phyloP scores from a whole-genome alignment of 2,888 invertebrate genomes.

The Hanleya hanleyi region DNA sequence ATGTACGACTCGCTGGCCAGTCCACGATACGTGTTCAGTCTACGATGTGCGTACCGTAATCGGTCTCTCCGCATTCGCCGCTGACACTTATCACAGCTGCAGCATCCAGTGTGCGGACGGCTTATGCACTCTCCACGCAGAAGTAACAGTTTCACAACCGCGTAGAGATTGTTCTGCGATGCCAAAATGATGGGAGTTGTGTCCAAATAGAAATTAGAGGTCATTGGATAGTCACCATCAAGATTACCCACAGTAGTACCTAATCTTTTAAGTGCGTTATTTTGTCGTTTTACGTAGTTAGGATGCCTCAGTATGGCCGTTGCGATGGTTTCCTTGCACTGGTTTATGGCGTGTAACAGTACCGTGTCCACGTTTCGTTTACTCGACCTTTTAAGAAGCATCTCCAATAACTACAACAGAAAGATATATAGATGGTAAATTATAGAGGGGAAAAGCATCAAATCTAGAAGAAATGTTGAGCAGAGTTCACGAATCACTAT shows the following conservation, averaged over 20 bases:
- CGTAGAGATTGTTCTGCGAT: conserved; percentile 40
- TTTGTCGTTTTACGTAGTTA: conserved; percentile 40
- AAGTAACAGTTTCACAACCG: conserved; percentile 31
- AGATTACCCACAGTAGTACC: not conserved
- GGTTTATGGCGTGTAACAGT: conserved; percentile 44
- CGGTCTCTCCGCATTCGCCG: conserved; percentile 37
- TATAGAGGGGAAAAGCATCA: too few species aligned
- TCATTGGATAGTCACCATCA: not conserved
- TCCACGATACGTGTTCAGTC: conserved; percentile 48
- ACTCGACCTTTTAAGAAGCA: conserved; percentile 40
- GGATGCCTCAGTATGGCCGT: conserved; percentile 47
- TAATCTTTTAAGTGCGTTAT: conserved; percentile 29
- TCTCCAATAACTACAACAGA: conserved; percentile 36
- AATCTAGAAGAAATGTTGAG: too few species aligned
- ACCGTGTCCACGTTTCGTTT: conserved; percentile 43
- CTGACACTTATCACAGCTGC: conserved; percentile 42
- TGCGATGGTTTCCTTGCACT: conserved; percentile 50
- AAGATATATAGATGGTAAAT: not conserved
- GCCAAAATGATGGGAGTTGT: conserved; percentile 45
- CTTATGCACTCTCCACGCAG: conserved; percentile 59
- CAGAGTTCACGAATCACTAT: too few species aligned
- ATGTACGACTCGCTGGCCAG: conserved; percentile 50
- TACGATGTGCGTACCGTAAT: conserved; percentile 42
- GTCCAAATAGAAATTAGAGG: conserved; percentile 40
- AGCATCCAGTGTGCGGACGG: conserved; percentile 65